phyloP scores from a whole-genome alignment of 2,888 invertebrate species.

The Drosophila hamatofila region DNA sequence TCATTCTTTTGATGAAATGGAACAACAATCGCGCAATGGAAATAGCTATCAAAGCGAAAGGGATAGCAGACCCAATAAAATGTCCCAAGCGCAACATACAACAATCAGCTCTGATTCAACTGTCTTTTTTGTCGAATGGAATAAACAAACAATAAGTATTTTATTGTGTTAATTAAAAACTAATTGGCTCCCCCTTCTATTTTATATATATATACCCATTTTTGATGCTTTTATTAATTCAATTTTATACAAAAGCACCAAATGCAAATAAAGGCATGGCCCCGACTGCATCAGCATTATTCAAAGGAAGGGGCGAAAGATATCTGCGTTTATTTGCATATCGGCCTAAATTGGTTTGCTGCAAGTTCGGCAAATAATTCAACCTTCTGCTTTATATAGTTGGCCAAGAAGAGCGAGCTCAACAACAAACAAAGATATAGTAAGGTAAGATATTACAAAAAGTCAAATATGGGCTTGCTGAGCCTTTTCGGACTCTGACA shows the following conservation, averaged over 20 bases:
- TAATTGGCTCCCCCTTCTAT: slow-evolving; percentile 35
- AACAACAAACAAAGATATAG: too few relatives aligned
- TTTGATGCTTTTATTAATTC: slow-evolving; percentile 54
- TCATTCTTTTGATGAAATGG: slow-evolving; percentile 24
- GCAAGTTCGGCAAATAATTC: not conserved
- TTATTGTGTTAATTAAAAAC: slow-evolving; percentile 41
- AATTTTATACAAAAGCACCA: slow-evolving; percentile 30
- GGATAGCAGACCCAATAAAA: slow-evolving; percentile 47
- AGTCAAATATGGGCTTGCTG: too few relatives aligned
- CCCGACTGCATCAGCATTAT: slow-evolving; percentile 30
- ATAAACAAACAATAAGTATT: slow-evolving; percentile 24
- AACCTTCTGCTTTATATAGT: too few relatives aligned
- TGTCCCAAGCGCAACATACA: slow-evolving; percentile 46
- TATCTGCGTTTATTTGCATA: slow-evolving; percentile 12
- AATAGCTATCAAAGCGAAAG: slow-evolving; percentile 31
- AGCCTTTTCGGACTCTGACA: too few relatives aligned
- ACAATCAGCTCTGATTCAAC: slow-evolving; percentile 11
- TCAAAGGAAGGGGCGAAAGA: not conserved
- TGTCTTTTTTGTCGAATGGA: slow-evolving; percentile 24
- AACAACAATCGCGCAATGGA: slow-evolving; percentile 26
- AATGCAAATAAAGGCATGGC: slow-evolving; percentile 2
- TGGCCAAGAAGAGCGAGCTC: too few relatives aligned
- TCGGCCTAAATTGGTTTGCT: slow-evolving; percentile 17
- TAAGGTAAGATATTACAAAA: too few relatives aligned
- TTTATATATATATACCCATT: slow-evolving; percentile 51